A percentile compares a stretch with the other conserved stretches of the same genome.
Conservation (phyloP, 1,140 invertebrate species). For the Stenopsyche tienmushanensis region DNA sequence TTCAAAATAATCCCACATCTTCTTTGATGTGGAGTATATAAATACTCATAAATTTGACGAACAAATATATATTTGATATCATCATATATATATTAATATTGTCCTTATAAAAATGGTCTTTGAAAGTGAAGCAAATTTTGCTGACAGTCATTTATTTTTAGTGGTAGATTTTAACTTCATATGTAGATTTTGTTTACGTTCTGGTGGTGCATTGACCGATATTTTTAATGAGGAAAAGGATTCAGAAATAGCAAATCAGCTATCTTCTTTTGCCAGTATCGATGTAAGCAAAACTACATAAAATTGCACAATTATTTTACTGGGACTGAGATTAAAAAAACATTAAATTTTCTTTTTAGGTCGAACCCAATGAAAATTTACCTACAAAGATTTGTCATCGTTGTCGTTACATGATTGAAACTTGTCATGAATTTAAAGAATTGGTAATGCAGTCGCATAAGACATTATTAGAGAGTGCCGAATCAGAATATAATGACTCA, state of each 20-base stretch:
- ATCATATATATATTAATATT: no score
- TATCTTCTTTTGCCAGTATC: constrained; percentile 28
- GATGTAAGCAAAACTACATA: constrained; percentile 25
- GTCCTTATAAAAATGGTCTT: constrained; percentile 2
- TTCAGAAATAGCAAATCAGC: constrained; percentile 4
- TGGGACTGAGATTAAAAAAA: no score
- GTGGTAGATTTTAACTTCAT: constrained; percentile 35
- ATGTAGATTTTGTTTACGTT: constrained; percentile 35
- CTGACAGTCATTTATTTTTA: constrained; percentile 14
- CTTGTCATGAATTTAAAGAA: constrained; percentile 29
- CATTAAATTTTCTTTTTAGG: constrained; percentile 36
- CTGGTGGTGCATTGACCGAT: constrained; percentile 24
- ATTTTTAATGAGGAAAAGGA: constrained; percentile 27
- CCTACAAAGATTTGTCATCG: constrained; percentile 37
- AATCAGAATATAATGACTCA: neutral
- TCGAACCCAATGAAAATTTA: constrained; percentile 23
- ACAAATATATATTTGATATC: no score
- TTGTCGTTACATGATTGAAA: constrained; percentile 38
- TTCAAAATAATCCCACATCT: no score
- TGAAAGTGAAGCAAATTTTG: neutral
- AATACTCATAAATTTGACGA: no score
- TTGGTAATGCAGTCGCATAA: constrained; percentile 34
- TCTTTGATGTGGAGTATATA: no score
- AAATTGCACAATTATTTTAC: no score
- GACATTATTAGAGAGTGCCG: constrained; percentile 19